phyloP scores from a whole-genome alignment of 2,113 vertebrate genomes.

The Circaetus gallicus region DNA sequence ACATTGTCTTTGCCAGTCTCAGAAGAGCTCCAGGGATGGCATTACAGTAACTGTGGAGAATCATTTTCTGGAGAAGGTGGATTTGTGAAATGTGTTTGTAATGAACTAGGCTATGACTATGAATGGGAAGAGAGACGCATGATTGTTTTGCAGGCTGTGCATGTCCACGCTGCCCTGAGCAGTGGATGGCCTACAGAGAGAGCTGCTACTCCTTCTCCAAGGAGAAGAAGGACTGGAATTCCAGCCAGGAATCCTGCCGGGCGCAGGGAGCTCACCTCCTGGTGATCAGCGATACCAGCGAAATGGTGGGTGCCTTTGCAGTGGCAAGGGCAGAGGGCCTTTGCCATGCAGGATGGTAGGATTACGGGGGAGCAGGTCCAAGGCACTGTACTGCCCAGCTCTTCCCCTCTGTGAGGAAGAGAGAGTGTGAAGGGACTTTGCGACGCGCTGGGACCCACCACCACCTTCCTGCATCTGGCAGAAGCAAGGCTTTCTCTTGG shows the following conservation, averaged over 20 bases:
- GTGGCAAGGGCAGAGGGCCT: neutral
- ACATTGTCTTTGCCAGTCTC: neutral
- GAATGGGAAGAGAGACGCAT: neutral
- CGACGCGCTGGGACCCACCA: neutral
- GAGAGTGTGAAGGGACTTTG: neutral
- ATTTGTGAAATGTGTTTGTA: neutral
- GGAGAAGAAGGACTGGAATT: slow-evolving; percentile 15
- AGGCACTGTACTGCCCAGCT: neutral
- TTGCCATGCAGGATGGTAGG: neutral
- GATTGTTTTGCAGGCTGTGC: neutral
- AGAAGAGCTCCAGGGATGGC: neutral
- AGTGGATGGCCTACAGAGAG: slow-evolving; percentile 4
- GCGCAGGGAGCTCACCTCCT: neutral
- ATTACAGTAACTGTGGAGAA: neutral
- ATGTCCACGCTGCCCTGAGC: neutral
- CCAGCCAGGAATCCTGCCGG: slow-evolving; percentile 13
- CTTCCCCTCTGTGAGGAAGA: neutral
- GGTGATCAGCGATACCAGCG: neutral
- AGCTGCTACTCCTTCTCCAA: slow-evolving; percentile 43
- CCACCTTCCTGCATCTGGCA: neutral
- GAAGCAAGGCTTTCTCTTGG: neutral
- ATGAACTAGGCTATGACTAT: neutral
- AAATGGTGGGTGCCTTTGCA: neutral
- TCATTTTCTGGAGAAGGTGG: neutral
- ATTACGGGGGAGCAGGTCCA: neutral